Evolutionary conservation across 53 echinoderm and acorn worm species (phyloP).

Genomic region (Pentamera pediparva): DNA sequence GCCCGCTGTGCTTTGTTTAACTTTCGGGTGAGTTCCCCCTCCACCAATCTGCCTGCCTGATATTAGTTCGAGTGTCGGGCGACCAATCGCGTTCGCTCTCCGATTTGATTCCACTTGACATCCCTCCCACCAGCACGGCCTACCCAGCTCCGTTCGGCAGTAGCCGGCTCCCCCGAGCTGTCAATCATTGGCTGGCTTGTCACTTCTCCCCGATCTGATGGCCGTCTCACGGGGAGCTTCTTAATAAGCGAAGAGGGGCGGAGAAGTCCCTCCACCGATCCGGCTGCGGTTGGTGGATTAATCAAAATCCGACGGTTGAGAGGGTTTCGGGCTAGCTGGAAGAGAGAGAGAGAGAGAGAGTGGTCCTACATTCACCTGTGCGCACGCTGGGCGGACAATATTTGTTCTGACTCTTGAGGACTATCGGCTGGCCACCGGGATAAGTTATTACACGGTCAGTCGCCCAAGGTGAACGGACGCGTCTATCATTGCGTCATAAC

Average conservation of each 20-base stretch:
- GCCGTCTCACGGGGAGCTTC: conserved; percentile 31
- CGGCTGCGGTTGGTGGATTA: conserved; percentile 7
- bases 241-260: conserved; percentile 34
- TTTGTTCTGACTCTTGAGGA: too few species aligned
- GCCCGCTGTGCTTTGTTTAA: conserved; percentile 31
- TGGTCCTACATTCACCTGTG: not conserved
- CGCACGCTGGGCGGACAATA: too few species aligned
- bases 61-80: too few species aligned
- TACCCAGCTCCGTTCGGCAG: conserved; percentile 5
- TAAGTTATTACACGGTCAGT: too few species aligned
- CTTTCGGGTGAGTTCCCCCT: conserved; percentile 6
- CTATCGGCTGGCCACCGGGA: too few species aligned
- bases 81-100: conserved; percentile 18
- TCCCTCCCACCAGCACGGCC: conserved; percentile 13
- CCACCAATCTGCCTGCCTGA: too few species aligned
- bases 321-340: not conserved
- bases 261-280: conserved; percentile 26
- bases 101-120: too few species aligned
- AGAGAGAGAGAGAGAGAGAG: not conserved
- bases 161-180: conserved; percentile 12
- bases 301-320: conserved; percentile 16
- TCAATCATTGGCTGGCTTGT: conserved; percentile 17
- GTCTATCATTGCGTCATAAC: too few species aligned
- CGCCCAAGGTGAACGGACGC: too few species aligned
- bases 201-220: conserved; percentile 21